Evolutionary conservation across 2,797 vertebrate species (phyloP).

Genomic region (Protosalanx chinensis): DNA sequence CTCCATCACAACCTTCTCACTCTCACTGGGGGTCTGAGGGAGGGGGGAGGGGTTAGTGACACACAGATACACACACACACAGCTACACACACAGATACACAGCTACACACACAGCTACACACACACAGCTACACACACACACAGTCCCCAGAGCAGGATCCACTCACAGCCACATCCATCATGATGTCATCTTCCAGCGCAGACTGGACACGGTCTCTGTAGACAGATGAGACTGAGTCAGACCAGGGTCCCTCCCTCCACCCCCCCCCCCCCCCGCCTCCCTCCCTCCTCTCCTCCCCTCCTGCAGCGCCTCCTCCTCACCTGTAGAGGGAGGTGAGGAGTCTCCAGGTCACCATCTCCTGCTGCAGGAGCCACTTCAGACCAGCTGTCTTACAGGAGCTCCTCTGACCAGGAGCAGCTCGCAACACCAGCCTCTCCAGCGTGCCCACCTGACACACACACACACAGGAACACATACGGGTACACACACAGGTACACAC

Average conservation of each 20-base stretch:
- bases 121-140: background rate
- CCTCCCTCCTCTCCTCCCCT: too few relatives aligned
- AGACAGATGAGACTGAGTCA: slow-evolving; percentile 27
- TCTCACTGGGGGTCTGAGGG: slow-evolving; percentile 77
- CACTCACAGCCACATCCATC: slow-evolving; percentile 85
- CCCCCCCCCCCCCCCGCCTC: too few relatives aligned
- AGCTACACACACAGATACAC: too few relatives aligned
- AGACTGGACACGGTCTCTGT: slow-evolving; percentile 91
- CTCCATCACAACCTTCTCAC: slow-evolving; percentile 88
- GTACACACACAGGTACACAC: background rate
- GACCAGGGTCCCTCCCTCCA: background rate
- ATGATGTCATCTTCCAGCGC: slow-evolving; percentile 88
- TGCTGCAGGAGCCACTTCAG: slow-evolving; percentile 95
- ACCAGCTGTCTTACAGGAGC: slow-evolving; percentile 90
- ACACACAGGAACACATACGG: background rate
- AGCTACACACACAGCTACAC: too few relatives aligned
- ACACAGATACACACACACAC: background rate
- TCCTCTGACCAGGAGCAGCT: slow-evolving; percentile 86
- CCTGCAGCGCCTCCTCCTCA: slow-evolving; percentile 43
- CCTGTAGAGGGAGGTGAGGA: slow-evolving; percentile 92
- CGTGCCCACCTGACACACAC: slow-evolving; percentile 76
- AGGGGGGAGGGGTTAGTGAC: background rate
- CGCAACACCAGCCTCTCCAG: slow-evolving; percentile 87
- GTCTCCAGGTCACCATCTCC: slow-evolving; percentile 93
- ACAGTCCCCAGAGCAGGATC: slow-evolving; percentile 13